Conservation (phyloP, 2,888 invertebrate species). For the Acanthococcus lagerstroemiae region DNA sequence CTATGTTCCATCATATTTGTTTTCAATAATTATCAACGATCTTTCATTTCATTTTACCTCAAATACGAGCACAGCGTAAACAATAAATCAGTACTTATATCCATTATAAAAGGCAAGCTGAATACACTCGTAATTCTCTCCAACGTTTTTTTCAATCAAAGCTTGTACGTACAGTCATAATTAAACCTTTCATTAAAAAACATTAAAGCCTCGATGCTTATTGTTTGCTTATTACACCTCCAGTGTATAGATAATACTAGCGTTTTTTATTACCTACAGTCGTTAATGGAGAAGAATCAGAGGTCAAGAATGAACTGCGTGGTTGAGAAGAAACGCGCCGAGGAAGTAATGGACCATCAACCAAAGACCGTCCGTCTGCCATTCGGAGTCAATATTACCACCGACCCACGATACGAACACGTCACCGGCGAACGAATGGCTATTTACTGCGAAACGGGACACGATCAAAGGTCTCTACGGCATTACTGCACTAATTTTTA, state of each 20-base stretch:
- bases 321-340: constrained; percentile 72
- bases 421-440: constrained; percentile 76
- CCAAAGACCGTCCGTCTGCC: constrained; percentile 54
- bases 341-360: constrained; percentile 70
- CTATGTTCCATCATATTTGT: too few relatives aligned
- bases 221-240: too few relatives aligned
- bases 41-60: too few relatives aligned
- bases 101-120: too few relatives aligned
- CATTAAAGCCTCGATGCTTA: too few relatives aligned
- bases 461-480: constrained; percentile 43
- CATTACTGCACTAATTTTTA: neutral
- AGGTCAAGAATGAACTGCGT: constrained; percentile 79
- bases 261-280: constrained; percentile 39
- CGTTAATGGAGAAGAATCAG: constrained; percentile 46
- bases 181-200: too few relatives aligned
- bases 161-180: too few relatives aligned
- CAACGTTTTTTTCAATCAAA: too few relatives aligned
- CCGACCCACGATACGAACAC: constrained; percentile 60
- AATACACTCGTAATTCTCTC: too few relatives aligned
- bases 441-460: constrained; percentile 78
- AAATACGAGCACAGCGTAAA: too few relatives aligned
- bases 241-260: neutral
- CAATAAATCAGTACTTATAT: too few relatives aligned
- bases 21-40: too few relatives aligned
- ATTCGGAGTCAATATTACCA: constrained; percentile 57